A percentile compares a stretch with the other conserved stretches of the same genome.
Conservation (phyloP, 2,888 invertebrate species). For the Stenolophus ochropezus region DNA sequence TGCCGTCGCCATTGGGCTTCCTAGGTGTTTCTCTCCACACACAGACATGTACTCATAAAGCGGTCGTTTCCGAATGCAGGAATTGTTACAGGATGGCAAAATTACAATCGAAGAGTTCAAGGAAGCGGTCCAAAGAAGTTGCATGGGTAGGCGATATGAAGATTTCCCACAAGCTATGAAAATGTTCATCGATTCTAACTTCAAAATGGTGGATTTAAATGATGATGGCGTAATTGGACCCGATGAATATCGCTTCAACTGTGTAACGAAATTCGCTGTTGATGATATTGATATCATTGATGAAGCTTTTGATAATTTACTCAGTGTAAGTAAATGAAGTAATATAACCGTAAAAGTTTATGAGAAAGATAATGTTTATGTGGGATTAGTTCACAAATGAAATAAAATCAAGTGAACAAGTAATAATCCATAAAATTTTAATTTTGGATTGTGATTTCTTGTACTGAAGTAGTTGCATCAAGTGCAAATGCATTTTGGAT, state of each 20-base stretch:
- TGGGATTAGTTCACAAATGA: too few relatives aligned
- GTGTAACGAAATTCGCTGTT: slow-evolving; percentile 86
- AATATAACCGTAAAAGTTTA: neutral
- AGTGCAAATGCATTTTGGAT: slow-evolving; percentile 41
- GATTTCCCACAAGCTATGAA: slow-evolving; percentile 91
- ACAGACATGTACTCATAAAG: slow-evolving; percentile 52
- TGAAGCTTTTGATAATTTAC: slow-evolving; percentile 84
- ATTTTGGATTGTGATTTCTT: neutral
- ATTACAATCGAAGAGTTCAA: slow-evolving; percentile 89
- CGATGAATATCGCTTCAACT: slow-evolving; percentile 89
- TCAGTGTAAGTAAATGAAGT: slow-evolving; percentile 79
- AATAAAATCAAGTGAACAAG: too few relatives aligned
- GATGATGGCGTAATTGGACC: slow-evolving; percentile 86
- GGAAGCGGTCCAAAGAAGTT: slow-evolving; percentile 86
- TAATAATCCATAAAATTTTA: slow-evolving; percentile 6
- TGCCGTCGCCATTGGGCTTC: slow-evolving; percentile 53
- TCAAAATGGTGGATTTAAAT: slow-evolving; percentile 87
- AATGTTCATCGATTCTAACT: slow-evolving; percentile 89
- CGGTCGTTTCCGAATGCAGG: slow-evolving; percentile 55
- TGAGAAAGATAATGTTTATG: too few relatives aligned
- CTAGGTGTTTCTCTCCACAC: slow-evolving; percentile 39
- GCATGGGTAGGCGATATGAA: slow-evolving; percentile 84
- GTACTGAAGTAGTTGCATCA: slow-evolving; percentile 20
- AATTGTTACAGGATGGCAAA: slow-evolving; percentile 81
- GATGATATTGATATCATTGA: slow-evolving; percentile 85